phyloP scores from a whole-genome alignment of 2,113 vertebrate genomes.

The Desmodus rotundus region DNA sequence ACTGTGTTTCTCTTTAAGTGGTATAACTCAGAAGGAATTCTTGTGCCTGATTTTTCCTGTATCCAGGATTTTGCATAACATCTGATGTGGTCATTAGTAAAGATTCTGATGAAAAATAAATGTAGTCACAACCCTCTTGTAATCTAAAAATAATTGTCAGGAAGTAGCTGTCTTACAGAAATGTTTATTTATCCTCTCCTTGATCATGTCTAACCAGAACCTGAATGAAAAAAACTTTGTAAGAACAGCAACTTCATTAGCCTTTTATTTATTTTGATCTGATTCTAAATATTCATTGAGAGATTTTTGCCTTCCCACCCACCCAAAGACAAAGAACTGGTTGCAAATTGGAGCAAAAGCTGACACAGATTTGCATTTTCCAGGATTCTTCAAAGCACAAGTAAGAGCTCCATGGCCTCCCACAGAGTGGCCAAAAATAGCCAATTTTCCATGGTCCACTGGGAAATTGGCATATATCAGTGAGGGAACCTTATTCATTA shows the following conservation, averaged over 20 bases:
- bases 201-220: not conserved
- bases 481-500: constrained; percentile 89
- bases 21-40: not conserved
- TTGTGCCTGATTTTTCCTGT: not conserved
- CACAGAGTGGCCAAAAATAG: constrained; percentile 93
- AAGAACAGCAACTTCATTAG: constrained; percentile 61
- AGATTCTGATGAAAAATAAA: not conserved
- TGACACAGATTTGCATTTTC: constrained; percentile 93
- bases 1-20: not conserved
- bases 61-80: not conserved
- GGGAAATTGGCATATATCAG: constrained; percentile 93
- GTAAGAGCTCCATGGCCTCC: constrained; percentile 91
- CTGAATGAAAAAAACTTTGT: not conserved
- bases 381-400: constrained; percentile 91
- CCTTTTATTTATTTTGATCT: constrained; percentile 89
- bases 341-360: constrained; percentile 92
- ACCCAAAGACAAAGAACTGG: constrained; percentile 89
- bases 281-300: constrained; percentile 88
- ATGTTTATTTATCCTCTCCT: not conserved
- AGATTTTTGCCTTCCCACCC: constrained; percentile 83
- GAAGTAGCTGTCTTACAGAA: not conserved
- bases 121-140: not conserved
- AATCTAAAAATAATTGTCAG: not conserved
- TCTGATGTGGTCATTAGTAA: not conserved
- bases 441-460: constrained; percentile 88